These are phyloP conservation scores for Drosophila nasuta DNA, from an alignment of 1,140 invertebrate genomes.

Conservation along the genomic window DNA sequence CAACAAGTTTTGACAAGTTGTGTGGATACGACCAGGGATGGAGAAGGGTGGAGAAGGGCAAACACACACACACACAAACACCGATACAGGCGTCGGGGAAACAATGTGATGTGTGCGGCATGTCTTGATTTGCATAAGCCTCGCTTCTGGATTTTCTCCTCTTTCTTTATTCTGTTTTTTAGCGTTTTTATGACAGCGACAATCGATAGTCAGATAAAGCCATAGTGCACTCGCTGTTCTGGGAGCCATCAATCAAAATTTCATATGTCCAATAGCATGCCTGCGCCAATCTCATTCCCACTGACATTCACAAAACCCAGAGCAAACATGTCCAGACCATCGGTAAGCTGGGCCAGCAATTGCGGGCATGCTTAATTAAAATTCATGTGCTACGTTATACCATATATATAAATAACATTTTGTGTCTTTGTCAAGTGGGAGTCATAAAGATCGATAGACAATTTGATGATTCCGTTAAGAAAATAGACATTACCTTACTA, in stretches of 20 bases:
- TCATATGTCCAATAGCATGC: constrained; percentile 70
- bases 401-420: constrained; percentile 66
- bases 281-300: constrained; percentile 3
- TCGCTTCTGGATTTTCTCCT: constrained; percentile 48
- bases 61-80: not conserved
- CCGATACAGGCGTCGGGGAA: constrained; percentile 15
- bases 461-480: not conserved
- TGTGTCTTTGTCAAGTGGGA: constrained; percentile 40
- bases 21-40: not conserved
- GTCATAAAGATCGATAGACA: constrained; percentile 53
- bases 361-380: constrained; percentile 67
- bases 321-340: constrained; percentile 6
- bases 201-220: constrained; percentile 69
- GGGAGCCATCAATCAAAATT: constrained; percentile 77
- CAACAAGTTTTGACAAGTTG: constrained; percentile 75
- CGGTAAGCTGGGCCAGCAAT: constrained; percentile 24
- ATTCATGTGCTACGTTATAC: constrained; percentile 53
- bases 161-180: constrained; percentile 43
- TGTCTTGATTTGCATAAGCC: constrained; percentile 82
- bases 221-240: constrained; percentile 44
- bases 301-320: not conserved
- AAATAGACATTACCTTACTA: constrained; percentile 4
- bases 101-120: constrained; percentile 76
- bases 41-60: too few relatives aligned
- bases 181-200: constrained; percentile 77